Evolutionary conservation across 35 echinoderm and acorn worm species (phyloP), one percentile per base, ranked within the genome.

Genomic region (Heliocidaris erythrogramma): DNA sequence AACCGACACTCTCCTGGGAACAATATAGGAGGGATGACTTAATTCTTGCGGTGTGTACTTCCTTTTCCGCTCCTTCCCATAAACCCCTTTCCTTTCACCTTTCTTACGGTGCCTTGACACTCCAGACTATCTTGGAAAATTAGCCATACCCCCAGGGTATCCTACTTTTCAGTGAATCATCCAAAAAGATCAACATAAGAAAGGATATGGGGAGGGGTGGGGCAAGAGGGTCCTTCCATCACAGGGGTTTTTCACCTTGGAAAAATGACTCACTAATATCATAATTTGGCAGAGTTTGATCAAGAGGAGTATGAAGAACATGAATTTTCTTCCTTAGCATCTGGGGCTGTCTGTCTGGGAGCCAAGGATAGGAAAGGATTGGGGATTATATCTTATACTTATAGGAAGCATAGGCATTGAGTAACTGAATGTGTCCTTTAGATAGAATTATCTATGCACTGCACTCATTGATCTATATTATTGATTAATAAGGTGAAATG

Each of bases 201-300:
- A 78, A 78, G 65, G 65, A 78, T 78, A 27, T n/a, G 4, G 65
- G 65, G 17, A 78, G 27, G 65, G 65, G 65, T 78, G 65, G 65
- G 17, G 17, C 27, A 18, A 27, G 65, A 24, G 65, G 21, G 65
- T n/a, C 17, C 7, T 24, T 78, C 27, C 65, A 78, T 78, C 65
- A 0, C 21, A 27, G 65, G 65, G 65, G 65, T n/a, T 78, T 78
- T 78, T 78, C 65, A 78, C 65, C 65, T 78, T 21, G 17, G 14
- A 78, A 78, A n/a, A 78, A 78, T 78, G 65, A 78, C 21, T 78
- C 65, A 78, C 21, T 78, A 78, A 78, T 78, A 78, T 78, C 65
- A 78, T 78, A 78, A 78, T 78, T 78, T 78, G 65, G 65, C 65
- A 78, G 18, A 18, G 21, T 78, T 78, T 27, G 65, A 78, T 78